phyloP scores from a whole-genome alignment of 1,140 invertebrate genomes.

The Metopolophium dirhodum region DNA sequence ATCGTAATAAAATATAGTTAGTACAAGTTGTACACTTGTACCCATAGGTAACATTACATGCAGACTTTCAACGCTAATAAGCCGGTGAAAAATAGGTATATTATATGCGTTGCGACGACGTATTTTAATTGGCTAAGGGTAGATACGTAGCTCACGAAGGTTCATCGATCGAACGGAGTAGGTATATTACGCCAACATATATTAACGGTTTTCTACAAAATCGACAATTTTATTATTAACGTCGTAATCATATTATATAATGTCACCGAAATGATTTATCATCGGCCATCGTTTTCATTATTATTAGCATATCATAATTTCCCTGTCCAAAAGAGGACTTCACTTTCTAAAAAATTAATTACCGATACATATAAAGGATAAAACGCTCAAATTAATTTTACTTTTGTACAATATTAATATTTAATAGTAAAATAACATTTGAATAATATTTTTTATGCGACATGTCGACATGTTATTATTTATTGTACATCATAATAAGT shows the following conservation, averaged over 20 bases:
- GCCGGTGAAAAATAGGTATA: neutral
- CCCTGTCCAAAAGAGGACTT: neutral
- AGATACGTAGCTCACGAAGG: neutral
- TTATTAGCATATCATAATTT: slow-evolving; percentile 2
- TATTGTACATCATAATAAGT: neutral
- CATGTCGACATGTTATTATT: neutral
- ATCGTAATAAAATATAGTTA: no score
- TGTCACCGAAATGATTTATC: neutral
- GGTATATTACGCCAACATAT: neutral
- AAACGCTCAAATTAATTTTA: neutral
- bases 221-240: neutral
- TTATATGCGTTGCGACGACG: neutral
- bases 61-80: neutral
- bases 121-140: neutral
- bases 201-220: neutral
- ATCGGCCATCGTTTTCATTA: neutral
- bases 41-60: neutral
- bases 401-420: neutral
- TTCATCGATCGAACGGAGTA: neutral
- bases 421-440: neutral
- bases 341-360: neutral
- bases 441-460: neutral
- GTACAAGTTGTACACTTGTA: no score
- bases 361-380: neutral
- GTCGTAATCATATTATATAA: slow-evolving; percentile 2